phyloP scores from a whole-genome alignment of 2,797 vertebrate genomes.

The Pachyuromys duprasi region DNA sequence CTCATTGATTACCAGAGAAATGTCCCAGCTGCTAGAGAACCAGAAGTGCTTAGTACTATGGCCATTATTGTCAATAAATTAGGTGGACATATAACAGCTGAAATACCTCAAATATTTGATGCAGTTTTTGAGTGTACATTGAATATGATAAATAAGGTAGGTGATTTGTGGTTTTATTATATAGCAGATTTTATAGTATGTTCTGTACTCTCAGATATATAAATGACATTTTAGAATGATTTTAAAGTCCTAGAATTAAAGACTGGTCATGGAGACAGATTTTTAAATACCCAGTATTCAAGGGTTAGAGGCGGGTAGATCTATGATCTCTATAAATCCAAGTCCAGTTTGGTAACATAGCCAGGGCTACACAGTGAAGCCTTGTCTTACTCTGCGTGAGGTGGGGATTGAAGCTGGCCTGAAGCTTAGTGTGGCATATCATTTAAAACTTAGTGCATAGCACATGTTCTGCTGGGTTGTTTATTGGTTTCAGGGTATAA shows the following conservation, averaged over 20 bases:
- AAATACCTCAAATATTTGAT: constrained; percentile 99
- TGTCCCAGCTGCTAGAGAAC: constrained; percentile 97
- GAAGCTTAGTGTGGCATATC: neutral
- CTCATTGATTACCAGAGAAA: constrained; percentile 99
- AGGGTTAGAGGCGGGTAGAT: no score
- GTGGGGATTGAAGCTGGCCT: neutral
- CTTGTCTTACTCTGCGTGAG: neutral
- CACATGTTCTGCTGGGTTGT: neutral
- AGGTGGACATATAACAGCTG: constrained; percentile 96
- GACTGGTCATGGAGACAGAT: neutral
- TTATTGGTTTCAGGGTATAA: neutral
- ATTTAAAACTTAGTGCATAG: neutral
- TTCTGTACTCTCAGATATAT: neutral
- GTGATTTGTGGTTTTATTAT: constrained; percentile 42
- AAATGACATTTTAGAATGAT: neutral
- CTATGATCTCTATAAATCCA: neutral
- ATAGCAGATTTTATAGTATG: neutral
- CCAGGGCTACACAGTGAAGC: neutral
- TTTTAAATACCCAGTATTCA: neutral
- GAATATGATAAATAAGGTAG: constrained; percentile 99
- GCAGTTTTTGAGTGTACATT: constrained; percentile 99
- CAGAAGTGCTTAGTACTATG: constrained; percentile 99
- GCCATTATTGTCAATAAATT: constrained; percentile 99
- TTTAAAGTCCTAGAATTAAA: neutral
- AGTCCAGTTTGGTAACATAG: neutral